phyloP scores from a whole-genome alignment of 1,140 invertebrate species.

The Lepidurus arcticus region DNA sequence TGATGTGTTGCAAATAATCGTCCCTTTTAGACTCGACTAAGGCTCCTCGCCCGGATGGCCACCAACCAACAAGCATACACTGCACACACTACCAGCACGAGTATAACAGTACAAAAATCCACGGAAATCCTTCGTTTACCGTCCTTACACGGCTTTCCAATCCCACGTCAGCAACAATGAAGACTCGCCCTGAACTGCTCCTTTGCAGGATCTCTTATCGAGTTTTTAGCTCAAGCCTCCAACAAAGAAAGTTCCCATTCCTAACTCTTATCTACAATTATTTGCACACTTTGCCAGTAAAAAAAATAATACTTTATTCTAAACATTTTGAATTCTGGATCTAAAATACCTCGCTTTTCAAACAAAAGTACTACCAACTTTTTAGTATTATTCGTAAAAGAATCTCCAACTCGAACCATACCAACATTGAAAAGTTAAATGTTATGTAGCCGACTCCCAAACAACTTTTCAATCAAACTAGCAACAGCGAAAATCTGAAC shows the following conservation, averaged over 20 bases:
- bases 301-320: too few species aligned
- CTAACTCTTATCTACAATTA: too few species aligned
- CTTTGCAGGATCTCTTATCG: neutral
- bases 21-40: slow-evolving; percentile 18
- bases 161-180: neutral
- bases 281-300: too few species aligned
- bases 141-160: neutral
- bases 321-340: too few species aligned
- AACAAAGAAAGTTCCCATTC: neutral
- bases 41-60: slow-evolving; percentile 8
- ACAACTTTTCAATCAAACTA: too few species aligned
- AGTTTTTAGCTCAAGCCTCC: neutral
- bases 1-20: slow-evolving; percentile 19
- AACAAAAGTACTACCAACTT: too few species aligned
- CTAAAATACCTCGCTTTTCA: too few species aligned
- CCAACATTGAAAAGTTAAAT: too few species aligned
- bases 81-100: neutral
- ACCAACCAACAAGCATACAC: slow-evolving; percentile 13
- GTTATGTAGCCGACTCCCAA: too few species aligned
- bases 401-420: too few species aligned
- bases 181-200: neutral
- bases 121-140: neutral
- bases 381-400: too few species aligned
- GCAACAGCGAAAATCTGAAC: too few species aligned
- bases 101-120: neutral